These are phyloP conservation scores for Anastrepha obliqua DNA, from an alignment of 1,140 invertebrate genomes.

Conservation along the genomic window DNA sequence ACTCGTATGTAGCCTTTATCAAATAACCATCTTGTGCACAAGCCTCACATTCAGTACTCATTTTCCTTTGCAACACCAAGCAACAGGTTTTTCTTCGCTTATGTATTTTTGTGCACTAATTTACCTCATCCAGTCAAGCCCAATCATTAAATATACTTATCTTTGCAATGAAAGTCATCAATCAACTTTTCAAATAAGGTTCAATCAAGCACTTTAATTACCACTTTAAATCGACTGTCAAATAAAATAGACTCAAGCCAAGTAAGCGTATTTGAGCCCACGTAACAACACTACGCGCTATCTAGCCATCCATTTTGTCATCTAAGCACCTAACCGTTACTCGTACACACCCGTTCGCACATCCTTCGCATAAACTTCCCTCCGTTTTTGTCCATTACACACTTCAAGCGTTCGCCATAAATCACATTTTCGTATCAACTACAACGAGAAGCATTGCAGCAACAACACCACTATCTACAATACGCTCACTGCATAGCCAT, in stretches of 20 bases:
- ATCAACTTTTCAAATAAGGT: constrained; percentile 12
- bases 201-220: constrained; percentile 20
- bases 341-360: neutral
- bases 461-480: neutral
- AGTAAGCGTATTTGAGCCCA: neutral
- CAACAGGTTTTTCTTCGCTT: too few relatives aligned
- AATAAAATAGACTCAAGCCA: neutral
- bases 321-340: neutral
- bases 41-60: too few relatives aligned
- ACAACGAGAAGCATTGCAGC: neutral
- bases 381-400: constrained; percentile 4
- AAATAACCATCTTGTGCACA: too few relatives aligned
- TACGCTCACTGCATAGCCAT: neutral
- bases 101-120: too few relatives aligned
- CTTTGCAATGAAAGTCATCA: neutral
- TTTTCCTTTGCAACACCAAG: too few relatives aligned
- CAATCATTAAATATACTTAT: neutral
- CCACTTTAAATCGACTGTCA: constrained; percentile 21
- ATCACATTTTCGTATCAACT: constrained; percentile 38
- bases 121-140: too few relatives aligned
- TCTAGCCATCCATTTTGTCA: neutral
- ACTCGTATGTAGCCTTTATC: too few relatives aligned
- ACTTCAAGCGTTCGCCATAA: constrained; percentile 27
- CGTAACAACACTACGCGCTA: neutral
- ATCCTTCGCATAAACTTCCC: neutral